Base-by-base conservation (phyloP, 2,113 vertebrate species). In the Eudyptes chrysolophus region DNA sequence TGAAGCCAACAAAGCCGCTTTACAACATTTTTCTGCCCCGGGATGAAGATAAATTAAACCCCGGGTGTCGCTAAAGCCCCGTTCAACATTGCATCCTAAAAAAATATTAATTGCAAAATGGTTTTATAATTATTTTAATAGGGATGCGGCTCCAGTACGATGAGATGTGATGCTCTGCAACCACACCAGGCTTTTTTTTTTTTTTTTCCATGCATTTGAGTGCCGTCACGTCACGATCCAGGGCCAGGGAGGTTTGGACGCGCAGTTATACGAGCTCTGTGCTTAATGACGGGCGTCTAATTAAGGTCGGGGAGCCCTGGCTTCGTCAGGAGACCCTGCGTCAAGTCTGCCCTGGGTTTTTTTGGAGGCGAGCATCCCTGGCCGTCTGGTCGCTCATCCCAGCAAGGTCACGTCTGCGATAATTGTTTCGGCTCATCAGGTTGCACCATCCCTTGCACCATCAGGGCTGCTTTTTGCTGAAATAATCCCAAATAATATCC, bases 201-300 rank as follows among this genome's bases (percentile, higher is more conserved):
- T 34, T 49, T 18, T 9, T 46, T 46, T 15, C 42, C 52, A 7
- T 0, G 2, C 9, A 7, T 71, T 46, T 48, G 26, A 94, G 38
- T 2, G 52, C 80, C 2, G 1, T 13, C 71, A 86, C 25, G 15
- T 64, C 44, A 8, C 20, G 24, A 90, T 34, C 36, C 14, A 12
- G 70, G 21, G 36, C 87, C 34, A 5, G 61, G 42, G 65, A 84
- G 84, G 77, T 36, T 87, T 92, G 89, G 76, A 49, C 11, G 1
- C 22, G 11, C 3, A 11, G 76, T 46, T 91, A 36, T 6, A 57
- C 0, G 14, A 91, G 78, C 64, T 87, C 26, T 17, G 49, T 82
- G 95, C 74, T 93, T 95, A 94, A 97, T 93, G 92, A 95, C 6
- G 64, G 81, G 55, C 0, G 29, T 65, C 81, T 95, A 97, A 96